Percentiles rank a stretch among this genome's conserved stretches.
Evolutionary conservation across 2,888 invertebrate genomes (phyloP).

Genomic region (Ectemnius continuus): DNA sequence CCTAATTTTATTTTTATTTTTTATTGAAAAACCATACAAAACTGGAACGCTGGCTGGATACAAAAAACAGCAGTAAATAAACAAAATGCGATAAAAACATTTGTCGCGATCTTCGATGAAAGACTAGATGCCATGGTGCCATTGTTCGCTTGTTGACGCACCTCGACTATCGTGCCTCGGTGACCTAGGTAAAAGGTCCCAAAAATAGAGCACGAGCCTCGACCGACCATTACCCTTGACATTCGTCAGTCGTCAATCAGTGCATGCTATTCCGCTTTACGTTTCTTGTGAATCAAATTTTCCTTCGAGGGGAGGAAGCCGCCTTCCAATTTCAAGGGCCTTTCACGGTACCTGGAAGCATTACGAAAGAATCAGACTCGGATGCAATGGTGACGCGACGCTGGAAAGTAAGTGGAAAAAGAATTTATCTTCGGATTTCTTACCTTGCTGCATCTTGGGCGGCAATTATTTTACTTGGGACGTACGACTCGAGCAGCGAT

Average conservation of each 20-base stretch:
- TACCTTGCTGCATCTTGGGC: conserved; percentile 73
- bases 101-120: conserved; percentile 60
- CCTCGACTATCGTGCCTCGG: not conserved
- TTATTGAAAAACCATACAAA: conserved; percentile 39
- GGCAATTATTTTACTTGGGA: conserved; percentile 76
- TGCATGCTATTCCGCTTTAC: conserved; percentile 59
- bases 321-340: conserved; percentile 72
- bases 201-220: not conserved
- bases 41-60: conserved; percentile 5
- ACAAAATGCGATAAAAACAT: conserved; percentile 25
- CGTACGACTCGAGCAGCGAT: conserved; percentile 80
- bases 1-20: conserved; percentile 17
- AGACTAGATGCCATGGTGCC: conserved; percentile 70
- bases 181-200: too few relatives aligned
- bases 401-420: not conserved
- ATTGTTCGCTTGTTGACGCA: conserved; percentile 11
- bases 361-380: not conserved
- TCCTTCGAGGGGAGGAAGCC: conserved; percentile 75
- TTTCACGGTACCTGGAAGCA: conserved; percentile 70
- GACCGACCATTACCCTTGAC: conserved; percentile 48
- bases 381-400: too few relatives aligned
- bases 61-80: conserved; percentile 13
- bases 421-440: not conserved
- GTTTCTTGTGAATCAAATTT: conserved; percentile 71
- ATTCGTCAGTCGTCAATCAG: conserved; percentile 33